A percentile compares a stretch with the other conserved stretches of the same genome.
Conservation (phyloP, 1,140 invertebrate genomes). For the Paralvinella palmiformis region DNA sequence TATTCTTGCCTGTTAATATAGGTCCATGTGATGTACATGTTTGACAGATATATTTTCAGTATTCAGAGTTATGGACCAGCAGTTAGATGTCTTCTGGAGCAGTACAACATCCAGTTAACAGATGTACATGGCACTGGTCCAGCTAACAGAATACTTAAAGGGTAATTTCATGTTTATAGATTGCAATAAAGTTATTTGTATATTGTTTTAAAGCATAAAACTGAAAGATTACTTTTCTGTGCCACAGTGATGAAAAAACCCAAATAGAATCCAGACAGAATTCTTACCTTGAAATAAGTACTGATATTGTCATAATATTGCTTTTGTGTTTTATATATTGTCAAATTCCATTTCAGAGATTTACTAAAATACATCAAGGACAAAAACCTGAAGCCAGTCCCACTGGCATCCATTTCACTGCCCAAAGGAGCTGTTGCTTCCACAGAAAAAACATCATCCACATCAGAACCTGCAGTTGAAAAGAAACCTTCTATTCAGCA, state of each 20-base stretch:
- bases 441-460: constrained; percentile 2
- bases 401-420: constrained; percentile 24
- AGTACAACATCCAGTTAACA: constrained; percentile 55
- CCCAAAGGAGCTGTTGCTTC: neutral
- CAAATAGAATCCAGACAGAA: neutral
- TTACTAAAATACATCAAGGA: constrained; percentile 57
- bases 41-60: constrained; percentile 9
- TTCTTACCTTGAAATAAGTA: neutral
- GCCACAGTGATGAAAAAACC: neutral
- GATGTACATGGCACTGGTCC: constrained; percentile 57
- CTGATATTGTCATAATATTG: no score
- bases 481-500: constrained; percentile 33
- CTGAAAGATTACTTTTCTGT: no score
- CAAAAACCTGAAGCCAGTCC: constrained; percentile 55
- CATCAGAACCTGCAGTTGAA: constrained; percentile 49
- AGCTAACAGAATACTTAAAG: constrained; percentile 59
- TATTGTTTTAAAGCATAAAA: no score
- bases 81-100: constrained; percentile 58
- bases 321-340: neutral
- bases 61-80: constrained; percentile 55
- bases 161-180: constrained; percentile 29
- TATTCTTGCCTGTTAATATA: no score
- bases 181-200: neutral
- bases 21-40: neutral
- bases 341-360: constrained; percentile 48